These are phyloP conservation scores for Gyps fulvus DNA, from an alignment of 2,113 vertebrate species.

Conservation along the genomic window DNA sequence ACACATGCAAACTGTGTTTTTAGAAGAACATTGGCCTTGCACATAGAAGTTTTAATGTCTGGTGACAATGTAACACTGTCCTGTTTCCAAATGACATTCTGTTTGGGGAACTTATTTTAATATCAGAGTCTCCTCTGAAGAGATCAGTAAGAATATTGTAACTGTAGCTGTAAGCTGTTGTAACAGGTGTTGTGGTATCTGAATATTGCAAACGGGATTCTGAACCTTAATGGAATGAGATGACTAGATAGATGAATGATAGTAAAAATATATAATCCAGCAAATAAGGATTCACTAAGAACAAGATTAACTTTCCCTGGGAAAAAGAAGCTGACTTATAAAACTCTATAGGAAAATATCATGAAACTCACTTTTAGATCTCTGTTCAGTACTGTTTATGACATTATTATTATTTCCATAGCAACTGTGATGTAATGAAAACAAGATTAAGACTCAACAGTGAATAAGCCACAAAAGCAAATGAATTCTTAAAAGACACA, in stretches of 20 bases:
- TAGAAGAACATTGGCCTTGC: background rate
- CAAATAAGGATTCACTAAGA: background rate
- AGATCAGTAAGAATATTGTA: background rate
- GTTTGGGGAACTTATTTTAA: background rate
- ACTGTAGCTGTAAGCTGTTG: background rate
- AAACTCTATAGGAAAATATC: background rate
- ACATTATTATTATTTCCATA: slow-evolving; percentile 11
- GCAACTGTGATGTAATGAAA: background rate
- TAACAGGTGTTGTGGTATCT: background rate
- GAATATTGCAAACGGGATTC: background rate
- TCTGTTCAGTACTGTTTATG: slow-evolving; percentile 2
- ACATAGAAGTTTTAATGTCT: background rate
- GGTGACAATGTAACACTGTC: background rate
- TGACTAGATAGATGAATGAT: background rate
- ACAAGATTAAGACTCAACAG: background rate
- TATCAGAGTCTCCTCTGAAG: background rate
- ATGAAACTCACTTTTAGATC: background rate
- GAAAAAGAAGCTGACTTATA: background rate
- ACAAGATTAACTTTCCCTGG: background rate
- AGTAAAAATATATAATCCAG: background rate
- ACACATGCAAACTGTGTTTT: background rate
- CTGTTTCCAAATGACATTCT: background rate
- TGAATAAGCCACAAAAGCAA: background rate
- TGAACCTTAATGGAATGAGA: background rate
- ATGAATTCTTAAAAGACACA: background rate